phyloP scores from a whole-genome alignment of 2,113 vertebrate genomes.

The Phaethon lepturus region DNA sequence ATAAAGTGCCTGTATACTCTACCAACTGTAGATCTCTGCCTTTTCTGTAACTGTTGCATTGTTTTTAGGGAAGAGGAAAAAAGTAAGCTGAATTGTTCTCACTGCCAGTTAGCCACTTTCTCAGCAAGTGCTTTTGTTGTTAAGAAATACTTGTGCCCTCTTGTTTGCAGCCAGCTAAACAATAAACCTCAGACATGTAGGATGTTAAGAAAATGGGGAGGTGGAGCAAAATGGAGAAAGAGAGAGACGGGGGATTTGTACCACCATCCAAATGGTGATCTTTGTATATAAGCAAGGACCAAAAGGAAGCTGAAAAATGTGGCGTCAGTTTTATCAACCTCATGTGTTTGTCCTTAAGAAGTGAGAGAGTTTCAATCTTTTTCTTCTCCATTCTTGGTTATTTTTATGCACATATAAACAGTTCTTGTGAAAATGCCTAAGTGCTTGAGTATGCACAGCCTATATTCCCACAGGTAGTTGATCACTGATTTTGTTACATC shows the following conservation, averaged over 20 bases:
- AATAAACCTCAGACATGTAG: background rate
- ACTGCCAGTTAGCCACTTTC: background rate
- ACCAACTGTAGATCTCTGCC: background rate
- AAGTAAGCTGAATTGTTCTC: background rate
- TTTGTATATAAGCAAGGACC: background rate
- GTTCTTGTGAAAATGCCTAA: background rate
- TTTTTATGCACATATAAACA: background rate
- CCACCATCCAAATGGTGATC: background rate
- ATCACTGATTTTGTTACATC: background rate
- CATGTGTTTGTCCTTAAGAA: background rate
- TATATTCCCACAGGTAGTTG: background rate
- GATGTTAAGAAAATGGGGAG: background rate
- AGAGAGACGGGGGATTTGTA: background rate
- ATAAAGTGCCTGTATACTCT: background rate
- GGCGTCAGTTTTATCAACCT: background rate
- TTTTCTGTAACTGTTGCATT: slow-evolving; percentile 10
- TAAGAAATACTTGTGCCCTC: background rate
- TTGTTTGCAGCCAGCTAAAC: background rate
- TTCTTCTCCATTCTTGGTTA: background rate
- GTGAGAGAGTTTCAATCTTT: background rate
- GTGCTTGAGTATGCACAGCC: background rate
- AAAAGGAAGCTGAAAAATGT: background rate
- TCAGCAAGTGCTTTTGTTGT: background rate
- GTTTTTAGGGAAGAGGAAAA: background rate
- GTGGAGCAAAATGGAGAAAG: background rate